Conservation (phyloP, 2,888 invertebrate genomes). For the Pterostichus niger region DNA sequence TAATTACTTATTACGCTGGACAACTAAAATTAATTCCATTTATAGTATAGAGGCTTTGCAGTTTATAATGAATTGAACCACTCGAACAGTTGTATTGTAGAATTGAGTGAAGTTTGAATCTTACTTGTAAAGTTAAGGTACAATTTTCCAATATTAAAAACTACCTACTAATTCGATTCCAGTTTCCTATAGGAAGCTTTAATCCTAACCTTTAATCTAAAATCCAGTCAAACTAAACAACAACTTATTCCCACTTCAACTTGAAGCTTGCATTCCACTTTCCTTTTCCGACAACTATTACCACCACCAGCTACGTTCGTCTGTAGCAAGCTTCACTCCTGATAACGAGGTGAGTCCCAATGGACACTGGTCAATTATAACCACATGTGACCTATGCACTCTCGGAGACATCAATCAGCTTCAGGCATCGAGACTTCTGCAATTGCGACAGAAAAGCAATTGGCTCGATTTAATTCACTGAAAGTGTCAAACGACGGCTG, state of each 20-base stretch:
- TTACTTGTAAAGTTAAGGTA: no score
- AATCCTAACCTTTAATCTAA: background rate
- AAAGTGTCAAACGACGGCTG: conserved; percentile 47
- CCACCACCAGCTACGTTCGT: background rate
- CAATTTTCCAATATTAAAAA: no score
- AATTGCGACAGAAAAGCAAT: conserved; percentile 67
- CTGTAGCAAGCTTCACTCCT: background rate
- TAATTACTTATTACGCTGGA: no score
- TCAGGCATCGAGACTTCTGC: conserved; percentile 67
- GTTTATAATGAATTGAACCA: no score
- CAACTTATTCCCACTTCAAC: background rate
- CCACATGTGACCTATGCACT: conserved; percentile 76
- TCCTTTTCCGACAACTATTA: background rate
- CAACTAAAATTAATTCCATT: no score
- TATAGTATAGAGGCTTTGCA: no score
- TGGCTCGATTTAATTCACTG: conserved; percentile 67
- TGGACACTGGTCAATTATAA: conserved; percentile 74
- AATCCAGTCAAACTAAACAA: background rate
- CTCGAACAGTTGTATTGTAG: no score
- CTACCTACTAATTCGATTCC: no score
- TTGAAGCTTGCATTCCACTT: background rate
- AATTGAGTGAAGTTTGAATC: no score
- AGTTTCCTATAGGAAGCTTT: background rate
- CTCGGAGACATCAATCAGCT: conserved; percentile 75
- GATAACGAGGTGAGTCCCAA: conserved; percentile 54